Evolutionary conservation across 2,888 invertebrate species (phyloP).

Genomic region (Mycogona germanica): DNA sequence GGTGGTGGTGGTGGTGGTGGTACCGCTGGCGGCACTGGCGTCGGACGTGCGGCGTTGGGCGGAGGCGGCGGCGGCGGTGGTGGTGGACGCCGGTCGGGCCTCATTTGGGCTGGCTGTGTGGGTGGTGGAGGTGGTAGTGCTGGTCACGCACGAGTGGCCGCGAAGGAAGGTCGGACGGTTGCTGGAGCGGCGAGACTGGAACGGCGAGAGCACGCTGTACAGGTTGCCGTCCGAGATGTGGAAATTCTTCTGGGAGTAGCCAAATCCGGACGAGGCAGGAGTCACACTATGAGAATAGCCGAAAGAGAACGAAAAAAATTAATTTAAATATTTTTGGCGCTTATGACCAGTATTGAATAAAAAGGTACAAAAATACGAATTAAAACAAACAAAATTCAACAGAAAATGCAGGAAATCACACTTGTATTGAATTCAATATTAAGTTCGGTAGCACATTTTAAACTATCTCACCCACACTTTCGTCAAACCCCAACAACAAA

Average conservation of each 20-base stretch:
- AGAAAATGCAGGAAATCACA: too few species aligned
- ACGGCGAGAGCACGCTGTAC: slow-evolving; percentile 27
- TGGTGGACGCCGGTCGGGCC: not conserved
- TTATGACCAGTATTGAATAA: too few species aligned
- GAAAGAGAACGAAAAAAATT: not conserved
- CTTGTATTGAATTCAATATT: too few species aligned
- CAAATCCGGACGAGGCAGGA: slow-evolving; percentile 18
- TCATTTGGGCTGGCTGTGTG: not conserved
- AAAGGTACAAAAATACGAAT: too few species aligned
- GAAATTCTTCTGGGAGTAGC: slow-evolving; percentile 27
- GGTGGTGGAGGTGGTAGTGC: not conserved
- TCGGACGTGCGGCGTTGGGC: not conserved
- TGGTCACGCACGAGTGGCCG: slow-evolving; percentile 10
- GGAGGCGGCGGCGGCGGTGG: not conserved
- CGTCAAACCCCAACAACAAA: too few species aligned
- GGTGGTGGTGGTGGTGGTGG: not conserved
- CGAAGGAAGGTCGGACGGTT: slow-evolving; percentile 18
- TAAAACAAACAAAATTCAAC: too few species aligned
- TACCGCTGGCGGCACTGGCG: too few species aligned
- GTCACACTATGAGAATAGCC: not conserved
- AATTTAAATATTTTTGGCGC: too few species aligned
- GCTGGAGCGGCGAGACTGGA: slow-evolving; percentile 22
- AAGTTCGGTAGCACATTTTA: too few species aligned
- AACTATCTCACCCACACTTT: too few species aligned
- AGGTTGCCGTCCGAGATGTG: slow-evolving; percentile 27